Conservation (phyloP, 2,888 invertebrate species). For the Clivina fossor region DNA sequence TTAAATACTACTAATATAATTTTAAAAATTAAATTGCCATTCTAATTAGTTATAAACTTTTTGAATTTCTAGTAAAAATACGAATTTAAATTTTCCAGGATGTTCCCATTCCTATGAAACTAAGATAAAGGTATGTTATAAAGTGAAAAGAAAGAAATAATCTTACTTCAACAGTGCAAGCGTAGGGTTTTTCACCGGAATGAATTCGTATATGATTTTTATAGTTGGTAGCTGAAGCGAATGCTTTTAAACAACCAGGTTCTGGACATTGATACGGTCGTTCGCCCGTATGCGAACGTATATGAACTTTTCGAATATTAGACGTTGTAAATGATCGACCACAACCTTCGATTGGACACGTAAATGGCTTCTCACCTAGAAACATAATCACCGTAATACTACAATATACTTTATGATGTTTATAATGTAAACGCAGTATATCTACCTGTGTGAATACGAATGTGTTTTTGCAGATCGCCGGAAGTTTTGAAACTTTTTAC, state of each 20-base stretch:
- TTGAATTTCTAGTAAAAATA: no score
- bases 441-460: slow-evolving; percentile 51
- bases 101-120: no score
- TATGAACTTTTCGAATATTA: slow-evolving; percentile 68
- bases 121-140: no score
- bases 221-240: slow-evolving; percentile 69
- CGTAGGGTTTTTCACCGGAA: slow-evolving; percentile 69
- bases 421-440: no score
- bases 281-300: slow-evolving; percentile 69
- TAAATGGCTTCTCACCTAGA: slow-evolving; percentile 56
- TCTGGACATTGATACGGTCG: slow-evolving; percentile 64
- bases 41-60: no score
- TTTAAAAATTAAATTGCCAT: no score
- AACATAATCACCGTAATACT: no score
- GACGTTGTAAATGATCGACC: slow-evolving; percentile 68
- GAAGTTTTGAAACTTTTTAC: slow-evolving; percentile 51
- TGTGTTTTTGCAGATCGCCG: slow-evolving; percentile 51
- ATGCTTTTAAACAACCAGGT: slow-evolving; percentile 62
- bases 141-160: no score
- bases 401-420: no score
- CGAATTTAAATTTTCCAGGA: neutral
- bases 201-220: slow-evolving; percentile 70
- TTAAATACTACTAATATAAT: no score
- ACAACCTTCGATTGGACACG: slow-evolving; percentile 61
- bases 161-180: slow-evolving; percentile 58